Evolutionary conservation across 2,113 vertebrate species (phyloP).

Genomic region (Callithrix jacchus): DNA sequence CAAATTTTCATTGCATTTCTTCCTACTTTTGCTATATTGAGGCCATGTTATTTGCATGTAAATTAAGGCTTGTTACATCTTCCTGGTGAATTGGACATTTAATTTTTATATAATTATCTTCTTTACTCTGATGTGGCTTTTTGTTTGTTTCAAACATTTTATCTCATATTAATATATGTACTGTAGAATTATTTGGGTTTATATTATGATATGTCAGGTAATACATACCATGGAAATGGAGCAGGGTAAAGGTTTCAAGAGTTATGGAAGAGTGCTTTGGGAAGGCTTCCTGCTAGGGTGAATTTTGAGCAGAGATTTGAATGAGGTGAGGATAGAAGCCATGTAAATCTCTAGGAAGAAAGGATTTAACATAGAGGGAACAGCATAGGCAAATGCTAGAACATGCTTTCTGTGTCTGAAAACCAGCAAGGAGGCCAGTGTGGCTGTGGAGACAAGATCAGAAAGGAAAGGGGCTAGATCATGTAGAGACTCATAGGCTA

Average conservation of each 20-base stretch:
- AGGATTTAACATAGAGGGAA: not conserved
- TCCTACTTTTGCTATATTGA: not conserved
- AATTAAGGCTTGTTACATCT: not conserved
- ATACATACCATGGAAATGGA: not conserved
- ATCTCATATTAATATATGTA: not conserved
- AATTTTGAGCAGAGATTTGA: conserved; percentile 2
- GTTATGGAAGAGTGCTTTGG: not conserved
- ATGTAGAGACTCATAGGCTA: not conserved
- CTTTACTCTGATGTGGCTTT: conserved; percentile 3
- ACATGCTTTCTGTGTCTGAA: not conserved
- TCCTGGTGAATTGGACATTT: not conserved
- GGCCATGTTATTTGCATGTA: not conserved
- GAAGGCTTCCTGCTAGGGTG: not conserved
- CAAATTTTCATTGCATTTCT: conserved; percentile 1
- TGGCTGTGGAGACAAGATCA: not conserved
- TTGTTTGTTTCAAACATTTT: not conserved
- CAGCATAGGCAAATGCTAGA: not conserved
- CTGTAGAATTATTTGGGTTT: not conserved
- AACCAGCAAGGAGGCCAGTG: not conserved
- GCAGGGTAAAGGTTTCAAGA: not conserved
- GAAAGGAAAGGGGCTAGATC: not conserved
- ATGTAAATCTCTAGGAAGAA: not conserved
- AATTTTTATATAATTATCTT: conserved; percentile 32
- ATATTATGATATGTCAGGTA: not conserved
- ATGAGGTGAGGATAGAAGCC: not conserved